phyloP scores from a whole-genome alignment of 2,797 vertebrate genomes.

The Naso thynnoides region DNA sequence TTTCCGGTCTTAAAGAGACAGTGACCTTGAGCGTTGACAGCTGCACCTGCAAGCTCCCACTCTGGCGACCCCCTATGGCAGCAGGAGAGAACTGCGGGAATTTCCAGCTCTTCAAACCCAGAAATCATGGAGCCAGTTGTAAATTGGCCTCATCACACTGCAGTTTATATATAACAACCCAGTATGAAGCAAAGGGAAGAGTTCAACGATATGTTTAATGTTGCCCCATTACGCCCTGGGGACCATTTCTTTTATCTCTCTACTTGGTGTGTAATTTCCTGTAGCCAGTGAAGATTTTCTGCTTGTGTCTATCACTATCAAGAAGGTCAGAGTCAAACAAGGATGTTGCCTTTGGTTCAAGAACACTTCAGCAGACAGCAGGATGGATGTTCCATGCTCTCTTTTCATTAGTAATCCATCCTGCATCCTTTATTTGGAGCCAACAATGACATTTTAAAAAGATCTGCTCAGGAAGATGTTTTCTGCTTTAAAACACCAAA shows the following conservation, averaged over 20 bases:
- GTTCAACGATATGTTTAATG: not conserved
- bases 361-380: not conserved
- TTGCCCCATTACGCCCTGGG: not conserved
- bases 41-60: not conserved
- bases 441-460: not conserved
- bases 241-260: not conserved
- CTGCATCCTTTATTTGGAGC: not conserved
- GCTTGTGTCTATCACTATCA: constrained; percentile 9
- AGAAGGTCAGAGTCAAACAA: not conserved
- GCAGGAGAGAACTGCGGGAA: not conserved
- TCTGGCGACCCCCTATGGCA: constrained; percentile 39
- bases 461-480: not conserved
- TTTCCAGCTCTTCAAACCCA: too few species aligned
- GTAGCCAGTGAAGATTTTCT: not conserved
- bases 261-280: not conserved
- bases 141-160: too few species aligned
- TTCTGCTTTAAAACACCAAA: not conserved
- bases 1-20: constrained; percentile 75
- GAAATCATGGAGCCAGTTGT: not conserved
- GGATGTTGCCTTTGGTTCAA: not conserved
- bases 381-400: not conserved
- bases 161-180: not conserved
- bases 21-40: not conserved
- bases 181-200: not conserved
- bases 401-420: not conserved